Percentiles rank a stretch among this genome's conserved stretches.
Evolutionary conservation across 2,888 invertebrate genomes (phyloP).

Genomic region (Folsomia candida): DNA sequence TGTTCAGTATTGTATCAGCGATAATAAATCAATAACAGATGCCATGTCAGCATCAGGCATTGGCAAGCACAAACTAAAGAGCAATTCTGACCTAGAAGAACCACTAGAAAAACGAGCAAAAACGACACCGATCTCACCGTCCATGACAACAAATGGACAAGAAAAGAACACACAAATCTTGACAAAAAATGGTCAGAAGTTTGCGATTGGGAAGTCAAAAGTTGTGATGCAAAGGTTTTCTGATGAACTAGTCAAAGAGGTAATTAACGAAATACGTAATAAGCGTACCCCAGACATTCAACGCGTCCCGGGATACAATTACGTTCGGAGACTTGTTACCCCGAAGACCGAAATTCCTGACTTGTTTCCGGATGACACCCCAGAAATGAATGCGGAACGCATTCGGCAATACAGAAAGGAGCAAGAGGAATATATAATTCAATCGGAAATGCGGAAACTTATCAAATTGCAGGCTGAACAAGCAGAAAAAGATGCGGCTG

Average conservation of each 20-base stretch:
- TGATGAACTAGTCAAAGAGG: background rate
- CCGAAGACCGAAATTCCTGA: conserved; percentile 7
- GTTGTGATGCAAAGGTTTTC: background rate
- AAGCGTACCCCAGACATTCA: background rate
- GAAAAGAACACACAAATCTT: no score
- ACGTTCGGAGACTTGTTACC: background rate
- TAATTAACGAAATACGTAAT: background rate
- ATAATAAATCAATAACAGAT: background rate
- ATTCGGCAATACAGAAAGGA: background rate
- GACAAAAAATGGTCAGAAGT: no score
- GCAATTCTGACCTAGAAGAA: no score
- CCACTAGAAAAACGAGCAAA: no score
- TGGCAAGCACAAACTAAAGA: background rate
- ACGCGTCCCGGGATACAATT: background rate
- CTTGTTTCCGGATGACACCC: background rate
- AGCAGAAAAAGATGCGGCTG: background rate
- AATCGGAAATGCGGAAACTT: background rate
- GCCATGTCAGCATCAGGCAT: background rate
- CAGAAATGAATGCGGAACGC: background rate
- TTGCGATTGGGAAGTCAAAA: background rate
- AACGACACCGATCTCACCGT: no score
- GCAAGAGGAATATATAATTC: background rate
- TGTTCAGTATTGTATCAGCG: background rate
- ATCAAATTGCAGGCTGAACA: background rate
- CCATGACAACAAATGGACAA: no score